Base-by-base conservation (phyloP, 2,113 vertebrate species). In the Platycercus adscitus region DNA sequence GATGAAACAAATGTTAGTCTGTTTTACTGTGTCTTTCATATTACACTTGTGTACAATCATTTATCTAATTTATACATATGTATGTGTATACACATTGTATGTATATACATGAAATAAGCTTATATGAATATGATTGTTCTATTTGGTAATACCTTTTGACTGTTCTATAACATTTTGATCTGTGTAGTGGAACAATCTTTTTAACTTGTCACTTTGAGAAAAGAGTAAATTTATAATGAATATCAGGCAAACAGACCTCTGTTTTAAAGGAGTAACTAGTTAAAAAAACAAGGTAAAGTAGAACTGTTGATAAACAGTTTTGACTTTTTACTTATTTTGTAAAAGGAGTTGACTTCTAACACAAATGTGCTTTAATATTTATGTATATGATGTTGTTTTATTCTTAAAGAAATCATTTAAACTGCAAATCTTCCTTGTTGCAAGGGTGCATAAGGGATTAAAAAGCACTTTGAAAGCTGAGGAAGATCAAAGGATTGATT, bases 401-500 rank as follows among this genome's bases (percentile, higher is more conserved):
- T 23, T 60, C 55, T 73, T 86, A 44, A 65, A 76, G 87, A 53
- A 68, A 29, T 28, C 63, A 20, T 60, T 91, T 87, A 21, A 73
- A 0, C 66, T 76, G 24, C 25, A 76, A 41, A n/a, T 52, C 13
- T 80, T 63, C 58, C 18, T 91, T 43, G 3, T 75, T 85, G 44
- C 35, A 76, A 28, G 23, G 31, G 12, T 79, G 5, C 80, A 3
- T 71, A 52, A 78, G 25, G 60, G 33, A n/a, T 79, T 79, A 64
- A 63, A 86, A 88, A 39, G 0, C 25, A 46, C 9, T 88, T 39
- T 52, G 39, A 93, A 82, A 80, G 68, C n/a, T 23, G 17, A 9
- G 33, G 25, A 76, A 82, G 85, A 91, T 93, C 35, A 69, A 65
- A 89, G 41, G 79, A 68, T 68, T 71, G 37, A 96, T 94, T 73